These are phyloP conservation scores for Ramphastos sulfuratus DNA, from an alignment of 2,113 vertebrate species.

Conservation along the genomic window DNA sequence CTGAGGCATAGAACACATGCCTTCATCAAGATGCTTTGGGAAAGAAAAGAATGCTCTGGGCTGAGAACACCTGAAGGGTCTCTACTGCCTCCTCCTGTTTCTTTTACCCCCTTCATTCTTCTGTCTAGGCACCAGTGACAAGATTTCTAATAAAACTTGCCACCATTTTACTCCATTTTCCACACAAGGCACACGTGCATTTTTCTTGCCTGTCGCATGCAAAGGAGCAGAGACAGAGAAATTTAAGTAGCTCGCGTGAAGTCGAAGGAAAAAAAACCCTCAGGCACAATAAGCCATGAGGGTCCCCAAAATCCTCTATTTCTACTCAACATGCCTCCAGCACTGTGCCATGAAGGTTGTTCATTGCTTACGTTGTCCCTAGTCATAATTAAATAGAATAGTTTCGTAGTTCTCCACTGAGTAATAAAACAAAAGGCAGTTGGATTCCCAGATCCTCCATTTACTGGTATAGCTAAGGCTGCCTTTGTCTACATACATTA, in stretches of 20 bases:
- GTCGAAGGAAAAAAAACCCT: not conserved
- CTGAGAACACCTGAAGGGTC: not conserved
- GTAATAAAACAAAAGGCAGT: slow-evolving; percentile 1
- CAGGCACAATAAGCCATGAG: not conserved
- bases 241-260: not conserved
- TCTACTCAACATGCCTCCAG: not conserved
- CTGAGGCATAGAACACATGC: not conserved
- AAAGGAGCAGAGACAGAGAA: not conserved
- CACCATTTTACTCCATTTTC: not conserved
- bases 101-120: not conserved
- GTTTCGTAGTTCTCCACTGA: not conserved
- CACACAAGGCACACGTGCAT: not conserved
- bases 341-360: not conserved
- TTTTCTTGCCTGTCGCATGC: not conserved
- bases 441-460: not conserved
- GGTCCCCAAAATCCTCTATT: not conserved
- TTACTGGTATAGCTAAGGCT: not conserved
- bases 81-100: not conserved
- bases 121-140: not conserved
- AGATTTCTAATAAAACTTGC: not conserved
- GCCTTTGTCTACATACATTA: slow-evolving; percentile 21
- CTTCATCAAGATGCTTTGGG: not conserved
- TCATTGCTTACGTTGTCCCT: not conserved
- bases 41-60: not conserved
- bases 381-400: slow-evolving; percentile 9